Base-by-base conservation (phyloP, 2,888 invertebrate genomes). In the Chymomyza amoena region DNA sequence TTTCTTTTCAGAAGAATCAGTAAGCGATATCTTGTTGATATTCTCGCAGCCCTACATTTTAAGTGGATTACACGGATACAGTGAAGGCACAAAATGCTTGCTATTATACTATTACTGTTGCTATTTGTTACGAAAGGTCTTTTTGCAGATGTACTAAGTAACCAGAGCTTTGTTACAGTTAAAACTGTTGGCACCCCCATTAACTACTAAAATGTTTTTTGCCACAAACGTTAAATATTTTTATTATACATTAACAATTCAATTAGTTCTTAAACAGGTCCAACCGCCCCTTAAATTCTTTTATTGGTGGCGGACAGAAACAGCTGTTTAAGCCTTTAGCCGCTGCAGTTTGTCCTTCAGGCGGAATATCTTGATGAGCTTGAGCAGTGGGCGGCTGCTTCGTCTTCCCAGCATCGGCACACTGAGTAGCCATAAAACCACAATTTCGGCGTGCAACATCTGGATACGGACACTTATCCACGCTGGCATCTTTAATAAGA, bases 401-500 rank as follows among this genome's bases (percentile, higher is more conserved):
- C 6, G 18, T 32, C 5, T 32, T 61, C 10, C 66, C 57, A 6
- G 54, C 25, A 25, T 66, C 68, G 4, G 51, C 61, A n/a, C 59
- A 62, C 13, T 36, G 28, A 7, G 63, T 28, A 2, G 70, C 66
- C 83, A 80, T 79, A 4, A 82, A 68, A 9, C 18, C 28, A 28
- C 87, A 84, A 50, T 84, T 69, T 1, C 62, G 45, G 1, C 72
- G 75, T 7, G 80, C 85, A 9, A 66, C 69, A 6, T 59, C 60
- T 4, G 85, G 80, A 25, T 62, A 87, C 0, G 72, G 73, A 36
- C 85, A 84, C 25, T 74, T 87, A 20, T 77, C 75, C 13, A 78
- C 45, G 39, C 61, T 64, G 18, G 73, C 68, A 6, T 54, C 62
- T 0, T 73, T 72, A 6, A 80, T 45, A 0, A 67, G 68, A 0